Evolutionary conservation across 1,140 invertebrate genomes (phyloP), one percentile per base, ranked within the genome.

Genomic region (Caenorhabditis tropicalis): DNA sequence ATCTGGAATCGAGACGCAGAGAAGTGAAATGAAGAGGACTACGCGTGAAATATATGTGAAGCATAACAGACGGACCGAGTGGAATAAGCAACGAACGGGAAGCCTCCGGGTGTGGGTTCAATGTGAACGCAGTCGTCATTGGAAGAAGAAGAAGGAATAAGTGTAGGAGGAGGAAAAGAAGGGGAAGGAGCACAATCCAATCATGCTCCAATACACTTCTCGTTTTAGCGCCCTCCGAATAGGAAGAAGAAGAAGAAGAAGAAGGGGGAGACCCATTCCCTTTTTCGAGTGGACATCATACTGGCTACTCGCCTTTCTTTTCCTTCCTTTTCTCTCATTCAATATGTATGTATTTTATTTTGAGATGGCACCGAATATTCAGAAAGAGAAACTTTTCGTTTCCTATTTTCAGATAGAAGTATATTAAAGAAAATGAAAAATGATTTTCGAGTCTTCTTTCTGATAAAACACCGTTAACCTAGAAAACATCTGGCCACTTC

Each of bases 1-100:
- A 74, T 74, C 65, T 74, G 65, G 65, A 74, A 74, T 39, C 24
- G 65, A 74, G 65, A 74, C 65, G 65, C 65, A 74, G 65, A 74
- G 21, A n/a, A 74, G 27, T 36, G 7, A 7, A 36, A 9, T 10
- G 58, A 36, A n/a, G 58, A 12, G 58, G 31, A 36, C 58, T 27
- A 46, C 36, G 65, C 65, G 65, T 36, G 65, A 74, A 74, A 27
- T 74, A 74, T 74, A n/a, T 74, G 65, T 43, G 65, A n/a, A 46
- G 21, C 36, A 74, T 9, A 74, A 43, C 58, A 65, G 31, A 33
- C 7, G 12, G 19, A 19, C 6, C n/a, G 27, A 74, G 33, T 7
- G 29, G 53, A 56, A 27, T 21, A 56, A 56, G 36, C 65, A 74
- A 74, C 36, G 65, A 46, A 74, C 3, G 10, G 29, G 36, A 46